phyloP scores from a whole-genome alignment of 2,888 invertebrate species.

The Seira sanloemensis region DNA sequence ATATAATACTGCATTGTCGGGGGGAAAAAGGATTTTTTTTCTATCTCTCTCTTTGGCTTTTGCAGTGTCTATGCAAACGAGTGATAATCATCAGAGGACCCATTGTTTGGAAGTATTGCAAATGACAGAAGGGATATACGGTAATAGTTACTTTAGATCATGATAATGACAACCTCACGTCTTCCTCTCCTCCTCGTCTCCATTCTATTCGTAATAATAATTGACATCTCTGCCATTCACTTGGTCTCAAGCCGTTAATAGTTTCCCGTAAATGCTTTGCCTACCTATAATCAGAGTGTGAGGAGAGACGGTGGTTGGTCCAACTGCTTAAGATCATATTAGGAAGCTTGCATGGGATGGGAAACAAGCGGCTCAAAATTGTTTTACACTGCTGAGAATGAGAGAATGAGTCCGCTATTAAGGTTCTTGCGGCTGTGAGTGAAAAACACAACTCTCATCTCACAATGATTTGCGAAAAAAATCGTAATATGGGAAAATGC shows the following conservation, averaged over 20 bases:
- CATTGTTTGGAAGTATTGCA: conserved; percentile 56
- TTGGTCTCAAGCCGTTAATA: conserved; percentile 34
- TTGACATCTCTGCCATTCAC: conserved; percentile 59
- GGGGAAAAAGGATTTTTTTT: conserved; percentile 34
- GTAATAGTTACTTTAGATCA: conserved; percentile 54
- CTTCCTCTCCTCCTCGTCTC: conserved; percentile 30
- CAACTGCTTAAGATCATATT: background rate
- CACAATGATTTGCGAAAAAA: too few relatives aligned
- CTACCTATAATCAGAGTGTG: too few relatives aligned
- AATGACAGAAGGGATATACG: conserved; percentile 34
- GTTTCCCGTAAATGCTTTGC: background rate
- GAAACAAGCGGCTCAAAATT: too few relatives aligned
- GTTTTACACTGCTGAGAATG: too few relatives aligned
- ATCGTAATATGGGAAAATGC: too few relatives aligned
- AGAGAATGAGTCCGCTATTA: background rate
- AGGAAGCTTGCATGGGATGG: too few relatives aligned
- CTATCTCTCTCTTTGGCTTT: too few relatives aligned
- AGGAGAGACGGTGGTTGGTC: background rate
- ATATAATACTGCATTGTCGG: conserved; percentile 40
- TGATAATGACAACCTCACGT: conserved; percentile 65
- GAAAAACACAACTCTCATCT: background rate
- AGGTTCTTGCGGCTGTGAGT: background rate
- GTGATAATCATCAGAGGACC: conserved; percentile 40
- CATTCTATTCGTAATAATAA: conserved; percentile 54
- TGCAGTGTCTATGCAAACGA: background rate